phyloP scores from a whole-genome alignment of 2,113 vertebrate genomes.

The Pollachius pollachius region DNA sequence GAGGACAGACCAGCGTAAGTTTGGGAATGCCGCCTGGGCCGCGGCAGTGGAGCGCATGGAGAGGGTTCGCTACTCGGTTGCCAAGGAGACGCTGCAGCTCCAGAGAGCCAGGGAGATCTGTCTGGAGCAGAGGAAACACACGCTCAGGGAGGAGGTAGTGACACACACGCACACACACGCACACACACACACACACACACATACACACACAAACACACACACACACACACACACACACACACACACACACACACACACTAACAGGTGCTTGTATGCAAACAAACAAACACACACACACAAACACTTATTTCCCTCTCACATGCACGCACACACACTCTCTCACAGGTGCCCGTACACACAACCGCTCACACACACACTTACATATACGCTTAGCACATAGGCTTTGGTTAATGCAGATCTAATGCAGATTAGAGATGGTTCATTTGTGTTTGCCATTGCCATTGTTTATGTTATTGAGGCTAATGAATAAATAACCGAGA shows the following conservation, averaged over 20 bases:
- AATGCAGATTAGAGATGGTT: too few relatives aligned
- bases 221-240: neutral
- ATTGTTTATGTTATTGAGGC: too few relatives aligned
- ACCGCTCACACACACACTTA: neutral
- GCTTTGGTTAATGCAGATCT: too few relatives aligned
- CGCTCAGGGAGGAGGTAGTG: conserved; percentile 87
- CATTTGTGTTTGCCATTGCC: too few relatives aligned
- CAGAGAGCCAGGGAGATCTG: conserved; percentile 97
- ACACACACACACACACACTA: too few relatives aligned
- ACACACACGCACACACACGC: neutral
- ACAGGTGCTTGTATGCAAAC: neutral
- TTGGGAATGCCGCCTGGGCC: conserved; percentile 94
- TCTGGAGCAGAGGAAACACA: conserved; percentile 92
- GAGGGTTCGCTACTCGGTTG: conserved; percentile 89
- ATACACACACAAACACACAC: neutral
- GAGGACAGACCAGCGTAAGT: conserved; percentile 92
- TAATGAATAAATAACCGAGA: too few relatives aligned
- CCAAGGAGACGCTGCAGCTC: conserved; percentile 95
- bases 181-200: neutral
- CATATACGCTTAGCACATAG: too few relatives aligned
- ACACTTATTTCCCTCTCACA: neutral
- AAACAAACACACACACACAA: too few relatives aligned
- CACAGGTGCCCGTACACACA: neutral
- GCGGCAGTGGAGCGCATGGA: conserved; percentile 93
- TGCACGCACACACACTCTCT: neutral